These are phyloP conservation scores for Eupsittula cactorum DNA, from an alignment of 2,113 vertebrate genomes.

Conservation along the genomic window DNA sequence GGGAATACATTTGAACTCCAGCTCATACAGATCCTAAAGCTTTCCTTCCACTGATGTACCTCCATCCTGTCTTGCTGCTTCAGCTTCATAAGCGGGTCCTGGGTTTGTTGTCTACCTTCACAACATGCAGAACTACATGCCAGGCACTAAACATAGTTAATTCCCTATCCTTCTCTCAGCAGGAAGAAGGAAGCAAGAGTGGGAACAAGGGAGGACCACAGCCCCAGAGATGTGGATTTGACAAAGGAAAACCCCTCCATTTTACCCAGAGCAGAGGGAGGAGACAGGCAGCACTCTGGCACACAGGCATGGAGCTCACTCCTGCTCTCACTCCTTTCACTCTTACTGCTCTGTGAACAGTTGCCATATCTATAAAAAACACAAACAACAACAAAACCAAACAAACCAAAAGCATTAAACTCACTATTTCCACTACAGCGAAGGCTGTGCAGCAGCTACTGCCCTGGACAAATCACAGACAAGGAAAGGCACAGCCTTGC, in stretches of 20 bases:
- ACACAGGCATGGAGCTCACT: not conserved
- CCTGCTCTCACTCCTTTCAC: rapidly evolving
- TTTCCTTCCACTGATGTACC: not conserved
- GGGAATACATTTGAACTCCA: not conserved
- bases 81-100: not conserved
- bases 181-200: not conserved
- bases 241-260: not conserved
- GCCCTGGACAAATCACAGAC: not conserved
- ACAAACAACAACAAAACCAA: not conserved
- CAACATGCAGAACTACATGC: not conserved
- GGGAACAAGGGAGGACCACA: not conserved
- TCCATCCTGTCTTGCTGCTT: not conserved
- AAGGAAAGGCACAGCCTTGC: not conserved
- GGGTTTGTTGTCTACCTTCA: not conserved
- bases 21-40: not conserved
- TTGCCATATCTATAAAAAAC: not conserved
- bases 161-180: not conserved
- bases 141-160: rapidly evolving
- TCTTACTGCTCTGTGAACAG: not conserved
- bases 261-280: rapidly evolving
- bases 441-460: not conserved
- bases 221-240: rapidly evolving
- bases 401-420: not conserved
- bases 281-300: not conserved
- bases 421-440: not conserved